Evolutionary conservation across 2,113 vertebrate genomes (phyloP).

Genomic region (Lipotes vexillifer): DNA sequence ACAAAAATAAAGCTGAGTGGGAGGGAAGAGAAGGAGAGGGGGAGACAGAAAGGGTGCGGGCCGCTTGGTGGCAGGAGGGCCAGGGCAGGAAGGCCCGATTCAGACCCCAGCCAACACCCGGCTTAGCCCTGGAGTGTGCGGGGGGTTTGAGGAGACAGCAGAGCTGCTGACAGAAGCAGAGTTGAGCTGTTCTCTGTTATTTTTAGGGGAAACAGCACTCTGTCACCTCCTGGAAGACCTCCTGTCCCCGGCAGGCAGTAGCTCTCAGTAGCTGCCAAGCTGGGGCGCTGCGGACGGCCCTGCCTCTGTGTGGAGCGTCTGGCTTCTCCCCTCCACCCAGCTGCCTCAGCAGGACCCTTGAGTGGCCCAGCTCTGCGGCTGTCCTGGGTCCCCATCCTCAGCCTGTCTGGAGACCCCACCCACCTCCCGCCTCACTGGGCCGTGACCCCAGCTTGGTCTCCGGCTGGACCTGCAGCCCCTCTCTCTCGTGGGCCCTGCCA

Average conservation of each 20-base stretch:
- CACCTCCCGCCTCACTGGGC: neutral
- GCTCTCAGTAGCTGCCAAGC: neutral
- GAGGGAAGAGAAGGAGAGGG: neutral
- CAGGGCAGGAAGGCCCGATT: neutral
- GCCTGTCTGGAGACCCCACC: neutral
- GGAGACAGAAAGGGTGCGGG: neutral
- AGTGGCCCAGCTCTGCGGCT: neutral
- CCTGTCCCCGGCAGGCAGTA: neutral
- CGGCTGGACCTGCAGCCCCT: neutral
- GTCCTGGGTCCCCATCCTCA: neutral
- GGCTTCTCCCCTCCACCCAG: too few species aligned
- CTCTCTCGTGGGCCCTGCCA: too few species aligned
- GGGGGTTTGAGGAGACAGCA: neutral
- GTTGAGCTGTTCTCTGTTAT: slow-evolving; percentile 5
- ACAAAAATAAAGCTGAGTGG: neutral
- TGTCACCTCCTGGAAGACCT: neutral
- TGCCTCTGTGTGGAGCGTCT: neutral
- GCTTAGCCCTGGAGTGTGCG: neutral
- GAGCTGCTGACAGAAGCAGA: neutral
- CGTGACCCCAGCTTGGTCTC: neutral
- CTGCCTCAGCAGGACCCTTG: neutral
- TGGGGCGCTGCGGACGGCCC: neutral
- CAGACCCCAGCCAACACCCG: fast-evolving
- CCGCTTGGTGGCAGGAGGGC: neutral
- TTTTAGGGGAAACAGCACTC: slow-evolving; percentile 27